Conservation (phyloP, 2,113 vertebrate genomes). For the Brevimyrus niger region DNA sequence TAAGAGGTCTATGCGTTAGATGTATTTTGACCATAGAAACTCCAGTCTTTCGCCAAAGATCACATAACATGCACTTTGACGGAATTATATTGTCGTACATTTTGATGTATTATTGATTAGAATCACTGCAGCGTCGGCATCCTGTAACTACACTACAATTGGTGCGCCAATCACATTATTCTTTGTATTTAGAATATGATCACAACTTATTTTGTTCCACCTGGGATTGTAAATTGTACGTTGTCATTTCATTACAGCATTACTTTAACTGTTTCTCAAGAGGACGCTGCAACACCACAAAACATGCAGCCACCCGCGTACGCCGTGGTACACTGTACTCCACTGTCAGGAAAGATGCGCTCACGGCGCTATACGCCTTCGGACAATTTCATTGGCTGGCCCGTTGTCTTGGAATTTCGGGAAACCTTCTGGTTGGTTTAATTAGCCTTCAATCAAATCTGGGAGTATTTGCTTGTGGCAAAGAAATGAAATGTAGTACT, state of each 20-base stretch:
- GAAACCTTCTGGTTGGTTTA: constrained; percentile 39
- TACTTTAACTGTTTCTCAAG: constrained; percentile 17
- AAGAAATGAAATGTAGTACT: constrained; percentile 55
- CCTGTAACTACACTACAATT: not conserved
- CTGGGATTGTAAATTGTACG: not conserved
- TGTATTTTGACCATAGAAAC: not conserved
- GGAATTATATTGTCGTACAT: not conserved
- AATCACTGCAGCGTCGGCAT: not conserved
- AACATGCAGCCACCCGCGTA: not conserved
- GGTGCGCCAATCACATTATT: not conserved
- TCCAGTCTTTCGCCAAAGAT: not conserved
- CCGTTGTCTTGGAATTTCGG: not conserved
- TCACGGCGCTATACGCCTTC: constrained; percentile 27
- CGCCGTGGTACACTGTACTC: not conserved
- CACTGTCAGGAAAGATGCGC: not conserved
- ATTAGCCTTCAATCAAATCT: constrained; percentile 33
- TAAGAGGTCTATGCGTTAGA: not conserved
- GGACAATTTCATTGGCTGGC: constrained; percentile 35
- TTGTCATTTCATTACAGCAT: not conserved
- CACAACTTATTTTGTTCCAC: not conserved
- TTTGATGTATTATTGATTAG: not conserved
- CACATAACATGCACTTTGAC: not conserved
- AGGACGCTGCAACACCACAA: constrained; percentile 28
- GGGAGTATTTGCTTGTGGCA: constrained; percentile 46
- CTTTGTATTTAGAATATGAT: not conserved